A percentile compares a stretch with the other conserved stretches of the same genome.
Conservation (phyloP, 2,888 invertebrate genomes). For the Monochamus alternatus region DNA sequence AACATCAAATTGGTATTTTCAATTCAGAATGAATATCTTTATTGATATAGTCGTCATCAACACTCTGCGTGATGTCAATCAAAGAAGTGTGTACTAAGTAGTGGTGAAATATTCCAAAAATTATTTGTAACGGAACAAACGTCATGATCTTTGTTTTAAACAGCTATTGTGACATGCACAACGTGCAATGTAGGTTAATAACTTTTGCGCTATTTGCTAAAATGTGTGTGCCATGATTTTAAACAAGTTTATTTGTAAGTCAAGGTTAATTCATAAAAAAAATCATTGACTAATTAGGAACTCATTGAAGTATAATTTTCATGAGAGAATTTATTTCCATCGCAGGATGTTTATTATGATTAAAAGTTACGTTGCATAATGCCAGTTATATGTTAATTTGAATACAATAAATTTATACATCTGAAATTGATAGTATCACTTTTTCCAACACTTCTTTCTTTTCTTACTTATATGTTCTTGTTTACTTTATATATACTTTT, state of each 20-base stretch:
- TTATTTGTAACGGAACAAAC: neutral
- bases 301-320: conserved; percentile 26
- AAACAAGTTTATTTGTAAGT: conserved; percentile 7
- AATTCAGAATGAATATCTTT: too few species aligned
- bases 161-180: neutral
- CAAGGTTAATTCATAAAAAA: conserved; percentile 16
- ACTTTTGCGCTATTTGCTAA: neutral
- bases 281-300: conserved; percentile 9
- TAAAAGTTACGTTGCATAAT: conserved; percentile 25
- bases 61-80: too few species aligned
- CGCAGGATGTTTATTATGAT: conserved; percentile 25
- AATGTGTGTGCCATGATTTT: conserved; percentile 3
- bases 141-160: neutral
- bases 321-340: conserved; percentile 22
- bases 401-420: conserved; percentile 11
- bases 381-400: neutral
- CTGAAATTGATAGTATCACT: neutral
- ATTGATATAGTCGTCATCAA: too few species aligned
- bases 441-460: neutral
- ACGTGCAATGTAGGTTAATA: neutral
- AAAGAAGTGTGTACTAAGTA: too few species aligned
- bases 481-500: too few species aligned
- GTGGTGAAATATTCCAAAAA: neutral
- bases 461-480: too few species aligned
- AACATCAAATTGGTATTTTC: too few species aligned